Base-by-base conservation (phyloP, 37 sponge, comb jelly and placozoan species). In the Spongilla lacustris region DNA sequence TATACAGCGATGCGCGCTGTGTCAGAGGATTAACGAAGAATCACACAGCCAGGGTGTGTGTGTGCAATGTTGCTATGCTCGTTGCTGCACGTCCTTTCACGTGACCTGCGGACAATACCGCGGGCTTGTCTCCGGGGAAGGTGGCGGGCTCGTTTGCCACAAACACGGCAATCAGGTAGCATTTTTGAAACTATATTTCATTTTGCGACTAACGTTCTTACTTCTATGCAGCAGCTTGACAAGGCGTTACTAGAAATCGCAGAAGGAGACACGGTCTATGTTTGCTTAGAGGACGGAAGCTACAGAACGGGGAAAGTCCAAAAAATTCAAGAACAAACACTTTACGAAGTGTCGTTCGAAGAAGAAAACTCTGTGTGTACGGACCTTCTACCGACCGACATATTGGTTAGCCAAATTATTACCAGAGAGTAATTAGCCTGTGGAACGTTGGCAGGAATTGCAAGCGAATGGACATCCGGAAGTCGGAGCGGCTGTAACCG, bases 281-380 rank as follows among this genome's bases (percentile, higher is more conserved):
- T 79, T 24, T 12, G 38, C 6, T 28, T 50, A 25, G 81, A 32
- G 9, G 81, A 35, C 69, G 48, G 82, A 24, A 71, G 66, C 73
- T 79, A 41, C 49, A 78, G 46, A 19, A 78, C 50, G 28, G 79
- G 78, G 2, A 19, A 25, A 35, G 89, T 89, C 29, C 24, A 72
- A 13, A 68, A 79, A n/a, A 72, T 77, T 11, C 38, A 28, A 17
- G 58, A 80, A 19, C 75, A 87, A 69, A 28, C 67, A 8, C 69
- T 72, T 25, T 93, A 88, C 50, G 95, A 92, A 77, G 94, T 97
- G 10, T 46, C 68, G 70, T 97, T 97, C 89, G 96, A 95, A 2
- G 98, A 97, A 74, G 58, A 58, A 17, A 94, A 94, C 32, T 89
- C 94, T 0, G 69, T 93, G n/a, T 94, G 98, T 66, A 66, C 34